These are phyloP conservation scores for Podotricha telesiphe DNA, from an alignment of 2,888 invertebrate species.

Conservation along the genomic window DNA sequence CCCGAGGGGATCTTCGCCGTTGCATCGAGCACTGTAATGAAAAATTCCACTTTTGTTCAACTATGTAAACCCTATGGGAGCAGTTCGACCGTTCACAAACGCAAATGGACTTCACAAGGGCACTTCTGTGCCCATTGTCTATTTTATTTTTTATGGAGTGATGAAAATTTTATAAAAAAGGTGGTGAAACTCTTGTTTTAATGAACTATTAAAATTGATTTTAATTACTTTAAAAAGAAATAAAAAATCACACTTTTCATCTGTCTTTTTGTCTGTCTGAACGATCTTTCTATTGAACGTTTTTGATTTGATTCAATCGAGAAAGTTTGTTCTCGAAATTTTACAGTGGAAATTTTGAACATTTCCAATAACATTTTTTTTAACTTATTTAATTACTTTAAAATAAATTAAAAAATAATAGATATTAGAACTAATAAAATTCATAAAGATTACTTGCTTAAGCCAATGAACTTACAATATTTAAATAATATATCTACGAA, in stretches of 20 bases:
- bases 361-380: no score
- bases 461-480: background rate
- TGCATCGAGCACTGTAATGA: constrained; percentile 87
- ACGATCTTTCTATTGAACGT: no score
- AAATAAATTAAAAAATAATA: background rate
- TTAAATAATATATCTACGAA: background rate
- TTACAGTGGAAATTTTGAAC: no score
- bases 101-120: constrained; percentile 37
- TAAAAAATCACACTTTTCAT: no score
- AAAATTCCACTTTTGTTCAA: constrained; percentile 61
- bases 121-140: constrained; percentile 33
- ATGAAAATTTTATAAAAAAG: constrained; percentile 35
- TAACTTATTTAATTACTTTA: background rate
- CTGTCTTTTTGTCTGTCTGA: no score
- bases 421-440: background rate
- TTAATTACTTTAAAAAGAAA: no score
- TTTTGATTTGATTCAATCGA: no score
- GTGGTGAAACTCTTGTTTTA: constrained; percentile 49
- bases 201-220: no score
- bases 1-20: constrained; percentile 88
- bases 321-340: no score
- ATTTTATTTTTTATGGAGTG: constrained; percentile 27
- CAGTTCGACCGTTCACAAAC: constrained; percentile 43
- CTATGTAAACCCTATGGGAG: constrained; percentile 52
- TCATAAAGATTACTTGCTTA: background rate